A percentile compares a stretch with the other conserved stretches of the same genome.
Evolutionary conservation across 1,140 invertebrate genomes (phyloP).

Genomic region (Dysdera silvatica): DNA sequence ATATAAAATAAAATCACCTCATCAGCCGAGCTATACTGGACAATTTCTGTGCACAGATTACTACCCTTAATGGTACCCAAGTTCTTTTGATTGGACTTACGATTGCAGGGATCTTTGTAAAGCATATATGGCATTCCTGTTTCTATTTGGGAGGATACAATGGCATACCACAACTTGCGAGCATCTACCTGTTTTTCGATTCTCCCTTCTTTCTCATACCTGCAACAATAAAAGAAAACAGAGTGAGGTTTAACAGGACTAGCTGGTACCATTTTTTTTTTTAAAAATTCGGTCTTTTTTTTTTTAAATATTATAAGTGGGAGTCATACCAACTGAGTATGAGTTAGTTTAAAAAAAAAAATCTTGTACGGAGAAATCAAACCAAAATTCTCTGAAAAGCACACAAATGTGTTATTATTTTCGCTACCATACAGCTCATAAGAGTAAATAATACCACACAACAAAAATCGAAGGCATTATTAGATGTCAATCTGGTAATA

Average conservation of each 20-base stretch:
- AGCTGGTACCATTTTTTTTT: not conserved
- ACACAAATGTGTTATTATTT: too few species aligned
- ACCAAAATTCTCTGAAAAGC: too few species aligned
- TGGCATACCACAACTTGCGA: constrained; percentile 83
- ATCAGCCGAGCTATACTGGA: constrained; percentile 51
- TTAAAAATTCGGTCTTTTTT: too few species aligned
- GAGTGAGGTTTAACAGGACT: not conserved
- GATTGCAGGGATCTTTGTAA: constrained; percentile 86
- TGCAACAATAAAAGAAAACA: not conserved
- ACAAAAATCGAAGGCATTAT: too few species aligned
- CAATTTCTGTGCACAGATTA: constrained; percentile 96
- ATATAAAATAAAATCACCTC: not conserved
- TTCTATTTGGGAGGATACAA: constrained; percentile 92
- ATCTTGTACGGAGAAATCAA: too few species aligned
- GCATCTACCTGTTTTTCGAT: constrained; percentile 71
- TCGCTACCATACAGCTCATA: too few species aligned
- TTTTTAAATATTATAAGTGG: too few species aligned
- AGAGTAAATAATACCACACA: too few species aligned
- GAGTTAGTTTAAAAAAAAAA: too few species aligned
- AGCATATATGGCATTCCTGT: constrained; percentile 97
- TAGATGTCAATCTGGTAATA: too few species aligned
- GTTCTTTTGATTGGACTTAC: constrained; percentile 96
- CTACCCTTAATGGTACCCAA: constrained; percentile 96
- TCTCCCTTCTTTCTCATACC: constrained; percentile 73
- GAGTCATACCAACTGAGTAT: too few species aligned